These are phyloP conservation scores for Sinocyclocheilus grahami DNA, from an alignment of 2,113 vertebrate genomes.

Conservation along the genomic window DNA sequence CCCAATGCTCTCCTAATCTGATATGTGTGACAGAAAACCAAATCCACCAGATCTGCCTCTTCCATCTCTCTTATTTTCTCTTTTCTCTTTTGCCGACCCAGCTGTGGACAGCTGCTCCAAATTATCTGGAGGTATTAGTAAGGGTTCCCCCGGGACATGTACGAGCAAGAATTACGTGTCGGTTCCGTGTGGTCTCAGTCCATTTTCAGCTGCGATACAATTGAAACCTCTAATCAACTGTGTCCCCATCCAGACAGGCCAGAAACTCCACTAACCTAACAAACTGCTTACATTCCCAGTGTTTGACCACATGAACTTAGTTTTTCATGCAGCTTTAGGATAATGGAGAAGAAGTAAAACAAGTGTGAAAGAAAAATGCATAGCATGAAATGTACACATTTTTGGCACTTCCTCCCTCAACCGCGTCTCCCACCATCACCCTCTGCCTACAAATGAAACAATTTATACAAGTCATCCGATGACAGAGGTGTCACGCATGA, in stretches of 20 bases:
- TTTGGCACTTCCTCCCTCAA: conserved; percentile 20
- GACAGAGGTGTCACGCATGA: conserved; percentile 27
- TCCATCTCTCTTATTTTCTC: conserved; percentile 35
- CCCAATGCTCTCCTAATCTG: conserved; percentile 36
- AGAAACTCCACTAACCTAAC: conserved; percentile 10
- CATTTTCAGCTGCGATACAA: conserved; percentile 26
- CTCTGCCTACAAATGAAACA: conserved; percentile 23
- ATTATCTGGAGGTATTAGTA: conserved; percentile 58
- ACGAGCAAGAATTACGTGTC: conserved; percentile 40
- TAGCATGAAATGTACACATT: not conserved
- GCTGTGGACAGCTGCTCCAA: conserved; percentile 56
- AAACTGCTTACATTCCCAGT: conserved; percentile 20
- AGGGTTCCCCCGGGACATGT: conserved; percentile 47
- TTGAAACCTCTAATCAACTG: conserved; percentile 7
- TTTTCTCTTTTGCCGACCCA: conserved; percentile 27
- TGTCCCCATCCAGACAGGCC: conserved; percentile 11
- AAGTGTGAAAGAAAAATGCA: conserved; percentile 2
- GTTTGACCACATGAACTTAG: not conserved
- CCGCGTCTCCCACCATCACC: conserved; percentile 17
- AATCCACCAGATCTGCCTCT: conserved; percentile 29
- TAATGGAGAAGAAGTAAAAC: not conserved
- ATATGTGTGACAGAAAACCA: conserved; percentile 36
- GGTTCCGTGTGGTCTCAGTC: conserved; percentile 53
- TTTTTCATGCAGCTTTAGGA: conserved; percentile 21
- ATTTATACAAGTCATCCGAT: conserved; percentile 34